Evolutionary conservation across 2,797 vertebrate species (phyloP), one percentile per base, ranked within the genome.

Genomic region (Heteromormyrus szaboi): DNA sequence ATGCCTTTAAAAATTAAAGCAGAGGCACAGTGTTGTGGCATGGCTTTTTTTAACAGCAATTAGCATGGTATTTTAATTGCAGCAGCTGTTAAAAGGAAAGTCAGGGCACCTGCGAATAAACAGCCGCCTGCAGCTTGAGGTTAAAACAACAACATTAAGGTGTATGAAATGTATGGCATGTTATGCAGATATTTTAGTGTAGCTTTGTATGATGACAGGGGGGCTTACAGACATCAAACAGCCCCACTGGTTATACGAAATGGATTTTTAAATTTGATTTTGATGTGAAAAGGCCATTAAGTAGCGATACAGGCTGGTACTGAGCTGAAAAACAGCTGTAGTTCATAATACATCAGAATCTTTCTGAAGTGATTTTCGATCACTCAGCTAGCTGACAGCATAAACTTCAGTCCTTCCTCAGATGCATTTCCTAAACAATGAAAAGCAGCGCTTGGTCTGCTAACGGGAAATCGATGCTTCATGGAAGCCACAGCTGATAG

Each of bases 391-490:
- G 22, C 85, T 46, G 33, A 65, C 48, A 11, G 9, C 11, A 72
- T 50, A 37, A 17, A 65, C 81, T 51, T 87, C 41, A 59, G 14
- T 87, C 8, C 51, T 79, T 7, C 65, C 44, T 19, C 86, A 19
- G 8, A 89, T 50, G 44, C 37, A 59, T 33, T 68, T 46, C 41
- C 29, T 72, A 79, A 81, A 89, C 48, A 59, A 83, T 84, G 53
- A 50, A 62, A 76, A 83, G 25, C 41, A 7, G 9, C 14, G 25
- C 48, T 37, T 14, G 22, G 9, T 87, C 12, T 50, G 76, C 65
- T 89, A 87, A 87, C 72, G 14, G 14, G 41, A 83, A 54, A 65
- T 53, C 33, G 51, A 37, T 83, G n/a, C 85, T 87, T 37, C 53
- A 72, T 33, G n/a, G 89, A 33, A 87, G 17, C 33, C 68, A 83